Evolutionary conservation across 1,140 invertebrate species (phyloP).

Genomic region (Drosophila novamexicana): DNA sequence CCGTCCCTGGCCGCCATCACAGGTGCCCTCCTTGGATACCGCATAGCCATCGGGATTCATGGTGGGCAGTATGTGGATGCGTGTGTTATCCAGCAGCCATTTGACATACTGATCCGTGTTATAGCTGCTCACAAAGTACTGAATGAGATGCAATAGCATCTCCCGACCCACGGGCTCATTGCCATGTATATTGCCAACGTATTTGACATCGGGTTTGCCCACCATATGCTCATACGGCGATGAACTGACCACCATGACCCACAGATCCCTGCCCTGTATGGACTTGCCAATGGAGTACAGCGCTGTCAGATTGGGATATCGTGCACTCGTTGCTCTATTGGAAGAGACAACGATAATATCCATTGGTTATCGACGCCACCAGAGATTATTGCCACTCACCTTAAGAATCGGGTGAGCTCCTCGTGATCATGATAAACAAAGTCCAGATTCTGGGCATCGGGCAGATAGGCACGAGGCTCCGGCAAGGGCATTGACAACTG

Average conservation of each 20-base stretch:
- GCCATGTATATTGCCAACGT: slow-evolving; percentile 96
- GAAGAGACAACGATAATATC: neutral
- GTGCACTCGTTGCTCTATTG: slow-evolving; percentile 87
- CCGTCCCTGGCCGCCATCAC: slow-evolving; percentile 93
- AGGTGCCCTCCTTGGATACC: slow-evolving; percentile 93
- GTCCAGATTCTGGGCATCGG: slow-evolving; percentile 86
- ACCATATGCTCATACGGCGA: slow-evolving; percentile 96
- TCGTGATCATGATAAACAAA: slow-evolving; percentile 96
- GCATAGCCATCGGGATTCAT: slow-evolving; percentile 97
- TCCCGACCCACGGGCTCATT: slow-evolving; percentile 96
- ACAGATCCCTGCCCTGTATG: slow-evolving; percentile 95
- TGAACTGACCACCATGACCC: slow-evolving; percentile 97
- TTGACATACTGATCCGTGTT: slow-evolving; percentile 91
- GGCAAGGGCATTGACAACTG: slow-evolving; percentile 51
- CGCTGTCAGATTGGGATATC: slow-evolving; percentile 93
- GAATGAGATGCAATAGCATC: slow-evolving; percentile 93
- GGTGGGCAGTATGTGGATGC: slow-evolving; percentile 96
- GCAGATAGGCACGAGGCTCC: slow-evolving; percentile 78
- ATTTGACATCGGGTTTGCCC: slow-evolving; percentile 96
- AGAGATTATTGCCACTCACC: slow-evolving; percentile 68
- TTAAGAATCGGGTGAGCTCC: slow-evolving; percentile 92
- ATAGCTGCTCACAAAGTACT: slow-evolving; percentile 94
- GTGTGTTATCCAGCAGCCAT: slow-evolving; percentile 94
- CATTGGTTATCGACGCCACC: neutral
- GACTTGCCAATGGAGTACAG: slow-evolving; percentile 96